A percentile compares a stretch with the other conserved stretches of the same genome.
phyloP scores from a whole-genome alignment of 2,888 invertebrate species.

The Apamea epomidion region DNA sequence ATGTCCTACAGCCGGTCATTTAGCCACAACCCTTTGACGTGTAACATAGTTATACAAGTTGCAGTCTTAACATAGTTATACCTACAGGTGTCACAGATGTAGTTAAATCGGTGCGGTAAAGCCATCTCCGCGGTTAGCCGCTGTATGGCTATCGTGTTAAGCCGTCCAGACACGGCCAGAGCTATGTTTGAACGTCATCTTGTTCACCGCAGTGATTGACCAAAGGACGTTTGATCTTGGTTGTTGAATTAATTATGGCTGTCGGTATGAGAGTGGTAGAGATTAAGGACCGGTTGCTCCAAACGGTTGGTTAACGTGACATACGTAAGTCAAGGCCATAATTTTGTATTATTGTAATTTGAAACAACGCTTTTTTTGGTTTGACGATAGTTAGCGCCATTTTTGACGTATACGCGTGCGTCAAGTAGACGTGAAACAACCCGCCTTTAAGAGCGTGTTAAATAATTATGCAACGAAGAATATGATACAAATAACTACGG shows the following conservation, averaged over 20 bases:
- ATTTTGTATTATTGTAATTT: too few relatives aligned
- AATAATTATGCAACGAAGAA: neutral
- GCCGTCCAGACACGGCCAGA: neutral
- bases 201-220: conserved; percentile 17
- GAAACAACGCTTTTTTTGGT: too few relatives aligned
- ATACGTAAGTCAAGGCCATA: too few relatives aligned
- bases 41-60: conserved; percentile 28
- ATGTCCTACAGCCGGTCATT: conserved; percentile 9
- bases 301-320: too few relatives aligned
- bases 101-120: conserved; percentile 33
- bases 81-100: conserved; percentile 37
- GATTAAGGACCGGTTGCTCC: too few relatives aligned
- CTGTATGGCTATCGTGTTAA: conserved; percentile 8
- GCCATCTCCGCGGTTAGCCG: conserved; percentile 36
- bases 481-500: neutral
- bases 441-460: neutral
- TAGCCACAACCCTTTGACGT: conserved; percentile 35
- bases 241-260: neutral
- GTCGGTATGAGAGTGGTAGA: neutral
- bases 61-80: conserved; percentile 33
- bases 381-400: too few relatives aligned
- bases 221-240: neutral
- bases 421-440: too few relatives aligned
- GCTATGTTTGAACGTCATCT: conserved; percentile 13
- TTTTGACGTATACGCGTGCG: too few relatives aligned